Base-by-base conservation (phyloP, 2,888 invertebrate genomes). In the Caenorhabditis angaria region DNA sequence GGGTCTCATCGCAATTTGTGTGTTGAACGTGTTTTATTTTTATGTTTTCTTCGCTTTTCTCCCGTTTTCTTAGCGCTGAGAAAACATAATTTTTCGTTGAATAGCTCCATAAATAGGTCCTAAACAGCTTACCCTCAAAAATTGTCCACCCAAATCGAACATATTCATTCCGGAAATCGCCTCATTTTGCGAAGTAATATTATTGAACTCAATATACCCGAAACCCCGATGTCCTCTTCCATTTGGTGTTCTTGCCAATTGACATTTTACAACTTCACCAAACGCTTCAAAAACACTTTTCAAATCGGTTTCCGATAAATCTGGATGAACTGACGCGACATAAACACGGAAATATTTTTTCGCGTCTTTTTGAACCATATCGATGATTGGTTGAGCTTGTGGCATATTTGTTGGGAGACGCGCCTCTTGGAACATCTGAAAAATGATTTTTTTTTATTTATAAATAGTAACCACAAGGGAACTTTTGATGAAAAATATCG, bases 281-380 rank as follows among this genome's bases (percentile, higher is more conserved):
- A 99, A 99, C 18, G 99, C 97, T 90, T 97, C 97, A 90, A 99
- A 99, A 28, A 99, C 99, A 89, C 93, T 96, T 89, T 96, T 94
- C 29, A 99, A 94, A 88, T 99, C 99, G 64, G 93, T 94, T 89
- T 99, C 97, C 0, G 94, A 94, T 56, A 99, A 90, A 89, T 99
- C 97, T 22, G 94, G 94, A 90, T 99, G 99, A 76, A 99, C 94
- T 55, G 95, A 96, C 12, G 99, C 95, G 6, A 99, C 94, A 89
- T 97, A 99, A 29, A 86, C 84, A 70, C 80, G 76, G 48, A 69
- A 72, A 60, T 78, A 80, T 28, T 80, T 78, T 89, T 96, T 97
- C 14, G 97, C 96, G 89, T 99, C 99, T 88, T 95, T 94, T 87
- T 95, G 95, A 78, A 99, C 94, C 90, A 96, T 95, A 88, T 99